Percentiles rank a stretch among this genome's conserved stretches.
phyloP scores from a whole-genome alignment of 1,140 invertebrate species.

The Phocides pigmalion region DNA sequence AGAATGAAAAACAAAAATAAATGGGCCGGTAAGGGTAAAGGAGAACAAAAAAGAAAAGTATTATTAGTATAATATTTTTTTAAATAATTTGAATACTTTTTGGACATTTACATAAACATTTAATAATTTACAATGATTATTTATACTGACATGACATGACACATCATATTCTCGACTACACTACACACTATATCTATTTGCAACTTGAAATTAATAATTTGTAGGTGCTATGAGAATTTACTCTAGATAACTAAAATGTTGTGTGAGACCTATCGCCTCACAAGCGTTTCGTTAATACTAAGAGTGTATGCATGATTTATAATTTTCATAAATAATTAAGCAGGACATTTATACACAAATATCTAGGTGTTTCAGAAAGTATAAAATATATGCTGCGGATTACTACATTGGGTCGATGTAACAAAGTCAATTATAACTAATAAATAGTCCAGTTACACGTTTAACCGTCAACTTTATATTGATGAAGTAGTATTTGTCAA shows the following conservation, averaged over 20 bases:
- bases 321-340: constrained; percentile 76
- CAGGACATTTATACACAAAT: constrained; percentile 75
- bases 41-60: constrained; percentile 77
- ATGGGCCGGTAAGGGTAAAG: constrained; percentile 49
- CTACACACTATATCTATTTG: constrained; percentile 79
- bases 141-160: constrained; percentile 82
- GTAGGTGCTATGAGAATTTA: constrained; percentile 80
- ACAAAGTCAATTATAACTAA: background rate
- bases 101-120: constrained; percentile 84
- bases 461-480: background rate
- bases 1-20: constrained; percentile 51
- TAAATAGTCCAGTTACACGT: background rate
- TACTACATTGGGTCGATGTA: constrained; percentile 25
- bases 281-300: constrained; percentile 75
- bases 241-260: constrained; percentile 75
- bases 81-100: constrained; percentile 84
- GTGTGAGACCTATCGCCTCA: constrained; percentile 67
- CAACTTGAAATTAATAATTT: constrained; percentile 77
- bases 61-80: constrained; percentile 78
- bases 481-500: no score
- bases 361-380: constrained; percentile 52
- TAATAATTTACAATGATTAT: constrained; percentile 83
- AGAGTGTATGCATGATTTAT: constrained; percentile 81
- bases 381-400: constrained; percentile 55
- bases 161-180: constrained; percentile 79